phyloP scores from a whole-genome alignment of 2,888 invertebrate genomes.

The Heliconius ismenius region DNA sequence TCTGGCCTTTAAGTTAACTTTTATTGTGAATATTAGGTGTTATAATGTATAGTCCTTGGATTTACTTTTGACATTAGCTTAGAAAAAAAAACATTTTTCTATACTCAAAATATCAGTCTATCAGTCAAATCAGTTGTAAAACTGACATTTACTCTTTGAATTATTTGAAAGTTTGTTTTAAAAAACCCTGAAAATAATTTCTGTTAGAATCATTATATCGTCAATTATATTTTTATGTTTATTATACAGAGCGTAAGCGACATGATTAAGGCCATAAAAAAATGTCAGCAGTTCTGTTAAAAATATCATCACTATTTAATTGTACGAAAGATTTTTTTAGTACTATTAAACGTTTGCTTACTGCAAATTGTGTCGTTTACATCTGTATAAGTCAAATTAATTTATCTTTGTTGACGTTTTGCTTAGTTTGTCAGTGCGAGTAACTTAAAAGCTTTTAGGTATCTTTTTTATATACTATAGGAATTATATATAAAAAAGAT shows the following conservation, averaged over 20 bases:
- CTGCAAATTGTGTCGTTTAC: background rate
- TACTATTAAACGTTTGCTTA: background rate
- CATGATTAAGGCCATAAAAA: background rate
- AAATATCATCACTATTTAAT: too few relatives aligned
- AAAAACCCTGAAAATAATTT: background rate
- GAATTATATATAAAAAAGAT: too few relatives aligned
- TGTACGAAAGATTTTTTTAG: background rate
- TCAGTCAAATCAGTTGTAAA: conserved; percentile 3
- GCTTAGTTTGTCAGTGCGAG: background rate
- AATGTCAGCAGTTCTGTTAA: too few relatives aligned
- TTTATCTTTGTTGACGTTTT: background rate
- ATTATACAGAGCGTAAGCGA: background rate
- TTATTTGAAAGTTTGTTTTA: too few relatives aligned
- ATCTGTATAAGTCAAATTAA: background rate
- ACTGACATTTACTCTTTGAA: background rate
- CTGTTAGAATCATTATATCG: background rate
- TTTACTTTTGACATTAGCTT: conserved; percentile 9
- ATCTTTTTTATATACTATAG: background rate
- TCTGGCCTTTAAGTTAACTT: conserved; percentile 30
- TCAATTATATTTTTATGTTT: background rate
- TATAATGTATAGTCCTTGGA: conserved; percentile 36
- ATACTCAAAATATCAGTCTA: background rate
- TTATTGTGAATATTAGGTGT: conserved; percentile 32
- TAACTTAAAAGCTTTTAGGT: background rate
- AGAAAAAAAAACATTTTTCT: background rate